These are phyloP conservation scores for Oeneis ivallda DNA, from an alignment of 2,888 invertebrate genomes.

Conservation along the genomic window DNA sequence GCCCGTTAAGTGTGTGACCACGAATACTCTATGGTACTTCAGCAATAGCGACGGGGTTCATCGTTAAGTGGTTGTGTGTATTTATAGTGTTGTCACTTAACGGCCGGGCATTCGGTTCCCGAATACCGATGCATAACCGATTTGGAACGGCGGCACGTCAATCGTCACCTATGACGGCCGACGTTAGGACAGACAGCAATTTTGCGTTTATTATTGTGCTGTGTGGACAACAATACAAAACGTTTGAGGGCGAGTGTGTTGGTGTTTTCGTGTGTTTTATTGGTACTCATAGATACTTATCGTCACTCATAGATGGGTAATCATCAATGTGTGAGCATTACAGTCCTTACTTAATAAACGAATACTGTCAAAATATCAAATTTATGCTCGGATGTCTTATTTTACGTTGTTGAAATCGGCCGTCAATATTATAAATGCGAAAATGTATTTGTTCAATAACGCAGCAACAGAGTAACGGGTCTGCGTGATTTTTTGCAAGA, in stretches of 20 bases:
- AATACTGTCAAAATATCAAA: no score
- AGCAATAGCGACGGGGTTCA: constrained; percentile 48
- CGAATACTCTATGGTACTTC: constrained; percentile 30
- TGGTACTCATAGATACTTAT: no score
- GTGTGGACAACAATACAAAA: background rate
- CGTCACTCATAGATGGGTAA: no score
- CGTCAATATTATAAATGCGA: no score
- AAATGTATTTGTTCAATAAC: no score
- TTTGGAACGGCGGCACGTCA: constrained; percentile 68
- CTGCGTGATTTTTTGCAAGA: no score
- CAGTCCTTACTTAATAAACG: no score
- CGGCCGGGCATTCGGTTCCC: constrained; percentile 64
- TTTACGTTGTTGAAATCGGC: no score
- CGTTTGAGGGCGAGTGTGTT: background rate
- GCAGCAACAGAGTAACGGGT: no score
- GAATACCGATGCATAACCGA: constrained; percentile 70
- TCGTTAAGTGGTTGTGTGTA: constrained; percentile 53
- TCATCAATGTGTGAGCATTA: no score
- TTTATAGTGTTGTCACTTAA: constrained; percentile 75
- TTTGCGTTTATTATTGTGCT: constrained; percentile 24
- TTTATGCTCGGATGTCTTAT: no score
- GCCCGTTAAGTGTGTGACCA: background rate
- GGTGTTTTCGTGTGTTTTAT: background rate
- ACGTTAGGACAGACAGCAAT: constrained; percentile 26
- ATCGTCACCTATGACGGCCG: constrained; percentile 54